Evolutionary conservation across 2,888 invertebrate species (phyloP).

Genomic region (Anticlea derivata): DNA sequence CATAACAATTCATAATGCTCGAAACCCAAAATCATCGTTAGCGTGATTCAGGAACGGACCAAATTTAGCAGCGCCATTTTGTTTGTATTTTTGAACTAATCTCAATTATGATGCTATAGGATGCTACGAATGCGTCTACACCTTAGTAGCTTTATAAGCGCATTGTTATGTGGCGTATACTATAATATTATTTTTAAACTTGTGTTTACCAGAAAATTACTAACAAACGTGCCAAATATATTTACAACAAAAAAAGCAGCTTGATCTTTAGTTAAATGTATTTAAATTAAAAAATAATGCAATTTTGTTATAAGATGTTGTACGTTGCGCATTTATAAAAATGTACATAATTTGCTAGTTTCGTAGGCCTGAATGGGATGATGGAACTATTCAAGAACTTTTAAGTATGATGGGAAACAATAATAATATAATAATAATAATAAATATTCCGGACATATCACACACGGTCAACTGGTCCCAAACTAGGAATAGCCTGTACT

Average conservation of each 20-base stretch:
- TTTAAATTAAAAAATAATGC: conserved; percentile 18
- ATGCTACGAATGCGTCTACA: too few relatives aligned
- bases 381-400: conserved; percentile 2
- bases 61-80: too few relatives aligned
- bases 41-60: too few relatives aligned
- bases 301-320: conserved; percentile 26
- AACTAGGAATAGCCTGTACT: too few relatives aligned
- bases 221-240: conserved; percentile 18
- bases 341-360: conserved; percentile 30
- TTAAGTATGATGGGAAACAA: neutral
- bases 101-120: too few relatives aligned
- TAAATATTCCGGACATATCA: too few relatives aligned
- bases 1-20: too few relatives aligned
- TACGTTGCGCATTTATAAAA: conserved; percentile 34
- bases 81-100: too few relatives aligned
- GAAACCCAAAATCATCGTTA: too few relatives aligned
- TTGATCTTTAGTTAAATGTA: conserved; percentile 9
- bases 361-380: neutral
- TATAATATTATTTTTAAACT: neutral
- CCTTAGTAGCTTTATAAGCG: too few relatives aligned
- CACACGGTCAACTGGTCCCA: too few relatives aligned
- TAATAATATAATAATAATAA: too few relatives aligned
- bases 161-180: neutral
- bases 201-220: conserved; percentile 5
- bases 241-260: neutral